Evolutionary conservation across 2,797 vertebrate species (phyloP), one percentile per base, ranked within the genome.

Genomic region (Acanthornis magna): DNA sequence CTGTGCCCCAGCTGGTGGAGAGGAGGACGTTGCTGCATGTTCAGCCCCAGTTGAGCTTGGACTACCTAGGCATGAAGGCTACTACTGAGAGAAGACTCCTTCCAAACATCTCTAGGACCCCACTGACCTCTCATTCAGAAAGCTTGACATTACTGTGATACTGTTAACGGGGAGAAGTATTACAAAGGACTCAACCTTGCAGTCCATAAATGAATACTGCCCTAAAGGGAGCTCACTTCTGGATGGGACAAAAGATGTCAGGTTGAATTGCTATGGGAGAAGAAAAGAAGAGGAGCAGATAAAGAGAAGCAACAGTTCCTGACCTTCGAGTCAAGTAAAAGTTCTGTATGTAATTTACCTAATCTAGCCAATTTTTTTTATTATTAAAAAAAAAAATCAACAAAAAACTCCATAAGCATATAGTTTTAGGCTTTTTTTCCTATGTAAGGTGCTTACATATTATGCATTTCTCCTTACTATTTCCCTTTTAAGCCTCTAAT

Each of bases 1-100:
- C 66, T 80, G 53, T 67, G 61, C 11, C 23, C 34, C 26, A 45
- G 32, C 21, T 71, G 36, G n/a, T 78, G 68, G 42, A 68, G 30
- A 60, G 22, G 21, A 61, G 26, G 19, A 63, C 61, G 26, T 67
- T 82, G 27, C 36, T 60, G 48, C 36, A 19, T 0, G 0, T 45
- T 89, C 25, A 61, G 13, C 5, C 7, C 21, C 8, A 16, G 0
- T 16, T 55, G 47, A 68, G 6, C 19, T 73, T 0, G 0, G 30
- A n/a, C 38, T 61, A 36, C n/a, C 12, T 75, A 45, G 10, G 16
- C 21, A 7, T 42, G 45, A 75, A 55, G 29, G 16, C 42, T 76
- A 7, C 36, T 76, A 17, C 22, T 27, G 45, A 85, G 32, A 76
- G 10, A 72, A 65, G 22, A 47, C 5, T 10, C 19, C 17, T 80